These are phyloP conservation scores for Prosapia bicincta DNA, from an alignment of 2,888 invertebrate genomes.

Conservation along the genomic window DNA sequence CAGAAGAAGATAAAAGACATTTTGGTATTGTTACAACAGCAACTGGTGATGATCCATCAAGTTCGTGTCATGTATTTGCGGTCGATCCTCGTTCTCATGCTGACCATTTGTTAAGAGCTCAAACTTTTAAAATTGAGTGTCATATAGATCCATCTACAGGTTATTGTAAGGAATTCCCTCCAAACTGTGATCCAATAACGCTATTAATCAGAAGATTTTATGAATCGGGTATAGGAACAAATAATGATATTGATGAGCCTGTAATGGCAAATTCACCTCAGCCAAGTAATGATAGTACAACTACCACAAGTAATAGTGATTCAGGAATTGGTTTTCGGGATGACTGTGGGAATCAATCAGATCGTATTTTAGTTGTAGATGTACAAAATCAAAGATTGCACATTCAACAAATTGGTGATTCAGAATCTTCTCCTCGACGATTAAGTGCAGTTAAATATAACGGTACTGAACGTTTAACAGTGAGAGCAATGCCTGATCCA, in stretches of 20 bases:
- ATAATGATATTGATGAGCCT: slow-evolving; percentile 50
- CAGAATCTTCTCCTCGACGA: slow-evolving; percentile 20
- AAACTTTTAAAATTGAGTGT: slow-evolving; percentile 81
- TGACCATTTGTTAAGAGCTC: slow-evolving; percentile 74
- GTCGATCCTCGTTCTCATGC: slow-evolving; percentile 86
- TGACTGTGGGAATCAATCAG: slow-evolving; percentile 79
- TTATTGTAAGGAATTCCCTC: slow-evolving; percentile 85
- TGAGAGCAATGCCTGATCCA: slow-evolving; percentile 64
- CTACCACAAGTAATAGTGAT: slow-evolving; percentile 89
- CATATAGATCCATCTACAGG: slow-evolving; percentile 74
- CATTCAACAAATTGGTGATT: slow-evolving; percentile 40
- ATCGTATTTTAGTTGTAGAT: slow-evolving; percentile 74
- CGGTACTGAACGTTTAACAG: slow-evolving; percentile 51
- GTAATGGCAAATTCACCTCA: slow-evolving; percentile 73
- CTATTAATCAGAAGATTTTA: slow-evolving; percentile 57
- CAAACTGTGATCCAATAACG: slow-evolving; percentile 66
- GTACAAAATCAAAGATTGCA: slow-evolving; percentile 49
- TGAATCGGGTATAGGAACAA: slow-evolving; percentile 31
- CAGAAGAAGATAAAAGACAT: slow-evolving; percentile 86
- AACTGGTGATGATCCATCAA: slow-evolving; percentile 61
- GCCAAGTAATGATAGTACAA: slow-evolving; percentile 76
- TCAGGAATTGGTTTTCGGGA: slow-evolving; percentile 94
- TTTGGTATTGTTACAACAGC: slow-evolving; percentile 90
- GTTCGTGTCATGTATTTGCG: slow-evolving; percentile 94
- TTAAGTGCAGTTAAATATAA: slow-evolving; percentile 23